Evolutionary conservation across 2,888 invertebrate species (phyloP), one percentile per base, ranked within the genome.

Genomic region (Lomographa bimaculata): DNA sequence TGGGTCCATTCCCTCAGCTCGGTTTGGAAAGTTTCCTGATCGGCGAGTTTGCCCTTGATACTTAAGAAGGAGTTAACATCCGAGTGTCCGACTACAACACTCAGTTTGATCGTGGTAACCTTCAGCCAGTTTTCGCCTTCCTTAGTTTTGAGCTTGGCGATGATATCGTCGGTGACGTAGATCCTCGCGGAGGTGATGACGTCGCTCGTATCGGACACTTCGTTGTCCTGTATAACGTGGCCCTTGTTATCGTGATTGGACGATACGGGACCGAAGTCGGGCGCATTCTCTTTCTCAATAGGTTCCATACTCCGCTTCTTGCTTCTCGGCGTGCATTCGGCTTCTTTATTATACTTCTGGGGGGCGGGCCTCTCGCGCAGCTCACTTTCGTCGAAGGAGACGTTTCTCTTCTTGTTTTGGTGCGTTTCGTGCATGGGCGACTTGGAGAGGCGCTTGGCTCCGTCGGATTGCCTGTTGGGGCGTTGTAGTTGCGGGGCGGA

Each of bases 11-110:
- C 76, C 24, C 90, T 56, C 0, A 92, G 64, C 42, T 82, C 81
- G 0, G 66, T 44, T 50, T 91, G 91, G 52, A 92, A 90, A 36
- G 76, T 71, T 28, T 90, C 89, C 53, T 91, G 91, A 50, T 90
- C 76, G 1, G 52, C 70, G 2, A 83, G 68, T 10, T 81, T 77
- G 0, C 92, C 92, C 33, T 73, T 85, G 24, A 92, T 85, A 25
- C 76, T 76, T 23, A 92, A 57, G 25, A 87, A 89, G 28, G 70
- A 64, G 36, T 58, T 71, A 4, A 62, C 53, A 7, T 77, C 84
- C 0, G 85, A 70, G 20, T 71, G 75, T 9, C 84, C 74, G 1
- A 90, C 68, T 26, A 71, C 73, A 11, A 86, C 58, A 29, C 81
- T 65, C 42, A 80, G 75, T 55, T 72, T 74, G 2, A 62, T 64